Evolutionary conservation across 53 echinoderm and acorn worm species (phyloP).

Genomic region (Pentamera pediparva): DNA sequence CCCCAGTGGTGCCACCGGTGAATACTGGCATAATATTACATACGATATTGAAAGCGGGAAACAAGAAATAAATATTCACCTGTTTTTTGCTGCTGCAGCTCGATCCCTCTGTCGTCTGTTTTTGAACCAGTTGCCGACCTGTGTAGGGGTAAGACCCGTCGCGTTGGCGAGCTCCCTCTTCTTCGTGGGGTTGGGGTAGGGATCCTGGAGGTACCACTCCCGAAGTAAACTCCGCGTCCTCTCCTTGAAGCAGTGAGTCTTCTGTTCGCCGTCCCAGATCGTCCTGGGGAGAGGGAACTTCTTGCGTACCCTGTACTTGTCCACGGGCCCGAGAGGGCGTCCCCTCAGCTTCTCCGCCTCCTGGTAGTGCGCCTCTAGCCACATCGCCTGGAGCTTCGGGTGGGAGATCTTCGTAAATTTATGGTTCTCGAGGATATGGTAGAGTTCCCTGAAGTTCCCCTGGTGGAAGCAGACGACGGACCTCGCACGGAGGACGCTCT

Average conservation of each 20-base stretch:
- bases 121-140: slow-evolving; percentile 99
- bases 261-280: slow-evolving; percentile 99
- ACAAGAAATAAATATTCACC: slow-evolving; percentile 42
- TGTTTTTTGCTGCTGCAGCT: slow-evolving; percentile 98
- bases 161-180: slow-evolving; percentile 98
- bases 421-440: slow-evolving; percentile 97
- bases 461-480: slow-evolving; percentile 97
- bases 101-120: slow-evolving; percentile 91
- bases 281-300: slow-evolving; percentile 99
- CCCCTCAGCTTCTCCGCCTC: slow-evolving; percentile 97
- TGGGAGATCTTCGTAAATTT: slow-evolving; percentile 97
- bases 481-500: slow-evolving; percentile 91
- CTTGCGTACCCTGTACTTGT: slow-evolving; percentile 99
- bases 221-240: slow-evolving; percentile 92
- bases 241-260: slow-evolving; percentile 99
- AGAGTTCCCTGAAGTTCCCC: slow-evolving; percentile 99
- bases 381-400: slow-evolving; percentile 98
- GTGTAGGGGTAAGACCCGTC: slow-evolving; percentile 98
- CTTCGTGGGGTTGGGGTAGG: slow-evolving; percentile 98
- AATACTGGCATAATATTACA: not conserved
- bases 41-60: not conserved
- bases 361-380: slow-evolving; percentile 98
- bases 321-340: slow-evolving; percentile 94
- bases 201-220: slow-evolving; percentile 99
- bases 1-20: too few relatives aligned